Evolutionary conservation across 1,140 invertebrate species (phyloP).

Genomic region (Triops longicaudatus): DNA sequence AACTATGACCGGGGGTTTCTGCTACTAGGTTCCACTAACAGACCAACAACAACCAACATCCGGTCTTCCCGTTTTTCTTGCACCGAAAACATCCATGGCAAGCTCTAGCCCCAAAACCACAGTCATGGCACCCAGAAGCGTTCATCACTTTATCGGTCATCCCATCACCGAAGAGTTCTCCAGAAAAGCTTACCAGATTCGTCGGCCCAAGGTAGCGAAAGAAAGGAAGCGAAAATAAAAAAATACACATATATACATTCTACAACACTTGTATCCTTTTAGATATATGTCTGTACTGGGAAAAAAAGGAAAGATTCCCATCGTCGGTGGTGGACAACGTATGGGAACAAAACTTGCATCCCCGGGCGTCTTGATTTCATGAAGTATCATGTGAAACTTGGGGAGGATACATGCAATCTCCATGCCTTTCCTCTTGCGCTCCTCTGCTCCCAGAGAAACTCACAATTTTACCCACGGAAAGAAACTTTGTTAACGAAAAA

Average conservation of each 20-base stretch:
- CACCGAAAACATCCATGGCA: neutral
- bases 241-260: neutral
- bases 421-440: neutral
- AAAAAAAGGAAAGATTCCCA: neutral
- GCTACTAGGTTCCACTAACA: neutral
- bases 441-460: neutral
- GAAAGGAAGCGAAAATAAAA: neutral
- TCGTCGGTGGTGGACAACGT: neutral
- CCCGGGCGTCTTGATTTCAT: neutral
- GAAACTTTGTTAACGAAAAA: too few species aligned
- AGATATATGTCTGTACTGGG: neutral
- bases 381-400: constrained; percentile 7
- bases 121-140: constrained; percentile 10
- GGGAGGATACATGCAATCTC: neutral
- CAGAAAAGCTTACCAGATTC: neutral
- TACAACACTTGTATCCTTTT: neutral
- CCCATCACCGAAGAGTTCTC: neutral
- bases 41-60: neutral
- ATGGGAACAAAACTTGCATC: neutral
- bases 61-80: neutral
- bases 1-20: constrained; percentile 10
- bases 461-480: too few species aligned
- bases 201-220: neutral
- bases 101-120: neutral
- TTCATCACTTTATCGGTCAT: neutral